A percentile compares a stretch with the other conserved stretches of the same genome.
Conservation (phyloP, 2,888 invertebrate species). For the Melinaea marsaeus region DNA sequence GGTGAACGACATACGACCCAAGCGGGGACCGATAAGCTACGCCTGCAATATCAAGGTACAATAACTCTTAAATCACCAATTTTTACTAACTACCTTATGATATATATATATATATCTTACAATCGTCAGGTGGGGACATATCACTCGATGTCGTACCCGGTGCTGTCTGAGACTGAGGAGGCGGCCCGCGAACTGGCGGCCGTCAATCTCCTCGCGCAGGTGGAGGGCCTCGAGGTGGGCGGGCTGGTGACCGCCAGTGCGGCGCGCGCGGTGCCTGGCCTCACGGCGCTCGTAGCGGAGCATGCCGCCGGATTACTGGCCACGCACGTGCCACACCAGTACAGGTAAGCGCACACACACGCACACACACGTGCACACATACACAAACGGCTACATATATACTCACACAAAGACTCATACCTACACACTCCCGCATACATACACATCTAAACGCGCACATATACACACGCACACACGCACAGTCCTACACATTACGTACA, state of each 20-base stretch:
- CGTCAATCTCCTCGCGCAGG: slow-evolving; percentile 51
- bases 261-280: slow-evolving; percentile 45
- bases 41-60: slow-evolving; percentile 64
- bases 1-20: slow-evolving; percentile 50
- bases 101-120: too few species aligned
- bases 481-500: too few species aligned
- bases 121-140: slow-evolving; percentile 58
- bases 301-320: slow-evolving; percentile 79
- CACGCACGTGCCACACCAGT: slow-evolving; percentile 75
- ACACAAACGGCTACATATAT: too few species aligned
- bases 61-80: too few species aligned
- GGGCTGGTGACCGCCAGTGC: slow-evolving; percentile 53
- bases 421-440: too few species aligned
- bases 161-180: slow-evolving; percentile 63
- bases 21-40: slow-evolving; percentile 53
- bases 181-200: slow-evolving; percentile 65
- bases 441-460: too few species aligned
- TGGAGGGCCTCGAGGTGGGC: slow-evolving; percentile 58
- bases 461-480: too few species aligned
- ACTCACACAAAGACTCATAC: too few species aligned
- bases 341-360: slow-evolving; percentile 52
- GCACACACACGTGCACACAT: background rate
- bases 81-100: too few species aligned
- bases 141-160: slow-evolving; percentile 61
- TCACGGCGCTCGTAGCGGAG: slow-evolving; percentile 62